phyloP scores from a whole-genome alignment of 2,888 invertebrate species.

The Linnaemya tessellans region DNA sequence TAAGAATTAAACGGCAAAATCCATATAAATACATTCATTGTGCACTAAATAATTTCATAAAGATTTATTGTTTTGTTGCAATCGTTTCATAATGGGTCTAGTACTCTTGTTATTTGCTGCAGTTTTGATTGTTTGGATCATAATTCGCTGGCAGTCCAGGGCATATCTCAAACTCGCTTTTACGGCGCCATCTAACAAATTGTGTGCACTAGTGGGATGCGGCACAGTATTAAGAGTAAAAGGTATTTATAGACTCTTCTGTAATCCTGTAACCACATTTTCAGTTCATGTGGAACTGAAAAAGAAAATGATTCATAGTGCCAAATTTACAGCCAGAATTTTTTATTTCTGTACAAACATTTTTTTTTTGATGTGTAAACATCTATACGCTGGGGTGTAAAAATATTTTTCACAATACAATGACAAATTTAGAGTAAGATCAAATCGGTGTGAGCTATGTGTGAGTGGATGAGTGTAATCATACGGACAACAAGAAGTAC shows the following conservation, averaged over 20 bases:
- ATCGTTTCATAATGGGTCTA: constrained; percentile 14
- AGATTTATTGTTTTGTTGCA: not conserved
- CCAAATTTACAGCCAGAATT: not conserved
- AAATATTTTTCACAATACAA: too few species aligned
- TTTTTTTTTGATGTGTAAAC: too few species aligned
- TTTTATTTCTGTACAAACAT: too few species aligned
- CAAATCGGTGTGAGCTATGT: too few species aligned
- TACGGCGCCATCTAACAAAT: not conserved
- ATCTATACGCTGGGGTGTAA: too few species aligned
- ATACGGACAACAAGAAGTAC: too few species aligned
- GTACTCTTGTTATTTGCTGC: not conserved
- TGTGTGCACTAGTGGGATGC: constrained; percentile 5
- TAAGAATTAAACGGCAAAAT: not conserved
- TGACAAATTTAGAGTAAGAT: too few species aligned
- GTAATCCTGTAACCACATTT: too few species aligned
- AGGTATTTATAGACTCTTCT: not conserved
- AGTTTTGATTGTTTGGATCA: not conserved
- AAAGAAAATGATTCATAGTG: not conserved
- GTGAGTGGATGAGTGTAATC: too few species aligned
- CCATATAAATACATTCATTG: not conserved
- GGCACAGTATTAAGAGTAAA: not conserved
- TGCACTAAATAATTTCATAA: not conserved
- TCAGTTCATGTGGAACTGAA: too few species aligned
- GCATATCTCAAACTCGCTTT: not conserved
- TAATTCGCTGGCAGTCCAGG: not conserved